Conservation (phyloP, 2,797 vertebrate genomes). For the Sparidentex hasta region DNA sequence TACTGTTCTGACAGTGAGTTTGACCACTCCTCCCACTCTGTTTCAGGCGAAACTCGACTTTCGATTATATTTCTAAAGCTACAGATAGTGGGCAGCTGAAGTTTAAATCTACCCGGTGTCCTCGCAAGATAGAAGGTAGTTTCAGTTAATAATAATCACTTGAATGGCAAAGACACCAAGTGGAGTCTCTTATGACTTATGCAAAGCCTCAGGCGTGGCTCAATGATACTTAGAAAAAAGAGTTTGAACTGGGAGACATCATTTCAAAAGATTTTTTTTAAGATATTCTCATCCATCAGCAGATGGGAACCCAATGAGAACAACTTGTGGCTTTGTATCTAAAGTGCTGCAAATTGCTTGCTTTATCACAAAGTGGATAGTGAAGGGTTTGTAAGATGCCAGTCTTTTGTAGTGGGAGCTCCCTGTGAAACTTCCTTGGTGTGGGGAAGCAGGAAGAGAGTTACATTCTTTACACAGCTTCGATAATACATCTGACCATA, state of each 20-base stretch:
- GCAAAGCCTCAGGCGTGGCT: constrained; percentile 43
- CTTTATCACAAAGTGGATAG: constrained; percentile 50
- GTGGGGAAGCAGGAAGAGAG: constrained; percentile 14
- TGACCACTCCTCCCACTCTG: constrained; percentile 13
- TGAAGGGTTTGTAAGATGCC: constrained; percentile 45
- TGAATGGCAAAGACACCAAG: constrained; percentile 35
- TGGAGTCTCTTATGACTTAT: constrained; percentile 44
- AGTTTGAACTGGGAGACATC: constrained; percentile 41
- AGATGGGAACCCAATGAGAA: constrained; percentile 50
- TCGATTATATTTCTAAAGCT: constrained; percentile 7
- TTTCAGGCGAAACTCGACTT: constrained; percentile 35
- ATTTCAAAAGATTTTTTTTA: constrained; percentile 53
- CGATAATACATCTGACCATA: constrained; percentile 23
- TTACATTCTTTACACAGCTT: constrained; percentile 6
- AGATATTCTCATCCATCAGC: constrained; percentile 48
- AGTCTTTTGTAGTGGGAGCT: constrained; percentile 33
- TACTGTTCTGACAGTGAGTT: constrained; percentile 13
- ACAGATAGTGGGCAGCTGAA: constrained; percentile 9
- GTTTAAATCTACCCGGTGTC: constrained; percentile 28
- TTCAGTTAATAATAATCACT: constrained; percentile 45
- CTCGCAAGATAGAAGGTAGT: constrained; percentile 20
- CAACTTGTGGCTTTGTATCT: constrained; percentile 52
- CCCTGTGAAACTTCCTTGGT: constrained; percentile 33
- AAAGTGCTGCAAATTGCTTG: constrained; percentile 46
- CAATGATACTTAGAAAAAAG: constrained; percentile 49